Evolutionary conservation across 2,797 vertebrate species (phyloP).

Genomic region (Siniperca undulata): DNA sequence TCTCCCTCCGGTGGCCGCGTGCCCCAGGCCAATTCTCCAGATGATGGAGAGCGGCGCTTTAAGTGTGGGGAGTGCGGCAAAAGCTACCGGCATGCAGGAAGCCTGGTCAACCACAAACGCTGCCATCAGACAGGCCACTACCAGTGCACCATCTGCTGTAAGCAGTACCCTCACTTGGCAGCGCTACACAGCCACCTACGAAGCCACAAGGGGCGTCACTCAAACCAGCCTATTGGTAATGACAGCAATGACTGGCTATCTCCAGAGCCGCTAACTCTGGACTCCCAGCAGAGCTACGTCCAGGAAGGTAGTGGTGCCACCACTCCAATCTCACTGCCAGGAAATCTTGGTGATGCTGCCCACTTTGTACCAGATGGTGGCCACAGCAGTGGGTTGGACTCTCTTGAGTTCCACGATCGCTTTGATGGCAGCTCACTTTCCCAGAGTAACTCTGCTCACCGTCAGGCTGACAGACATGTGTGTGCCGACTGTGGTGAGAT

Average conservation of each 20-base stretch:
- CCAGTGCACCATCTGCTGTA: conserved; percentile 92
- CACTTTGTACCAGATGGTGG: conserved; percentile 82
- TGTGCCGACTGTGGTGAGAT: conserved; percentile 87
- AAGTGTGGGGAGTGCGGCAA: conserved; percentile 92
- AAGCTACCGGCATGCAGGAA: conserved; percentile 93
- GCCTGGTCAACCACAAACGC: conserved; percentile 93
- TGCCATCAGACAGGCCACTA: conserved; percentile 93
- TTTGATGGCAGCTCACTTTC: conserved; percentile 83
- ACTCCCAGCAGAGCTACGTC: conserved; percentile 85
- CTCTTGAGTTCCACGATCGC: conserved; percentile 85
- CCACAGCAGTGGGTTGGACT: conserved; percentile 84
- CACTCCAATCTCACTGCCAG: conserved; percentile 82
- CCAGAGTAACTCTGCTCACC: conserved; percentile 82
- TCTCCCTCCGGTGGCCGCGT: conserved; percentile 78
- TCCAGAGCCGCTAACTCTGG: conserved; percentile 86
- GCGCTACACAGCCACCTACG: conserved; percentile 93
- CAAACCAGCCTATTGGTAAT: conserved; percentile 75
- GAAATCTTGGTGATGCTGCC: conserved; percentile 81
- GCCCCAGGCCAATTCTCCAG: conserved; percentile 79
- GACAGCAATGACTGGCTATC: conserved; percentile 87
- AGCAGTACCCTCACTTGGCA: conserved; percentile 91
- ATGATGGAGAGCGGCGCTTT: conserved; percentile 88
- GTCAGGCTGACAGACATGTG: conserved; percentile 83
- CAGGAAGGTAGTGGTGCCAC: conserved; percentile 84
- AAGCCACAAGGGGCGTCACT: conserved; percentile 87